A percentile compares a stretch with the other conserved stretches of the same genome.
Conservation (phyloP, 64 coral and sea anemone species). For the Stichodactyla mertensii region DNA sequence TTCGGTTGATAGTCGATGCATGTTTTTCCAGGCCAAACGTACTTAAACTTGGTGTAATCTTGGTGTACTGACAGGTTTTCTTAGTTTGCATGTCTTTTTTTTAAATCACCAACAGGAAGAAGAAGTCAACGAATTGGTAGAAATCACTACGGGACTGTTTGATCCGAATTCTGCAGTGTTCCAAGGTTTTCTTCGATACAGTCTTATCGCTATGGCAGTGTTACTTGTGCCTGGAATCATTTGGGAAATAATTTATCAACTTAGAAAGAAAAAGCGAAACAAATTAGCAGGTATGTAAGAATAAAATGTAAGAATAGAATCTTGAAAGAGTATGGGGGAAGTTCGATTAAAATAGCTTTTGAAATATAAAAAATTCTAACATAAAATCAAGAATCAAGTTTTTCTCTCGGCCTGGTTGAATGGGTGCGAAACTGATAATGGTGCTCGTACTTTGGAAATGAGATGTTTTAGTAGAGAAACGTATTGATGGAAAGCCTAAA, state of each 20-base stretch:
- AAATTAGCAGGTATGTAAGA: not conserved
- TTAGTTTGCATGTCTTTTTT: too few relatives aligned
- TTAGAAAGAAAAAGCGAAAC: not conserved
- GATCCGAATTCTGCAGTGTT: constrained; percentile 22
- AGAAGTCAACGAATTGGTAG: constrained; percentile 13
- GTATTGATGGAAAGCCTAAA: not conserved
- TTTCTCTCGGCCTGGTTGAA: too few relatives aligned
- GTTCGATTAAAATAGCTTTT: too few relatives aligned
- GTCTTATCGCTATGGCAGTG: not conserved
- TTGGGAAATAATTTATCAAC: not conserved
- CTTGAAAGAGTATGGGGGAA: not conserved
- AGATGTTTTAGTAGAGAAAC: too few relatives aligned
- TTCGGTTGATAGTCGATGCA: too few relatives aligned
- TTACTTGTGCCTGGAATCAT: not conserved
- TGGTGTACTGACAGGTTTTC: too few relatives aligned
- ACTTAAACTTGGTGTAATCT: too few relatives aligned
- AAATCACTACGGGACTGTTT: constrained; percentile 27
- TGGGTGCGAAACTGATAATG: too few relatives aligned
- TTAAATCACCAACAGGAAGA: not conserved
- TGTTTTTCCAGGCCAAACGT: too few relatives aligned
- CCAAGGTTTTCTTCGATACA: not conserved
- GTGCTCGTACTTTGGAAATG: too few relatives aligned
- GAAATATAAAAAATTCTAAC: too few relatives aligned
- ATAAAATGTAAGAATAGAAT: not conserved
- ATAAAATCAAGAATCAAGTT: too few relatives aligned